Evolutionary conservation across 2,888 invertebrate species (phyloP).

Genomic region (Mayetiola destructor): DNA sequence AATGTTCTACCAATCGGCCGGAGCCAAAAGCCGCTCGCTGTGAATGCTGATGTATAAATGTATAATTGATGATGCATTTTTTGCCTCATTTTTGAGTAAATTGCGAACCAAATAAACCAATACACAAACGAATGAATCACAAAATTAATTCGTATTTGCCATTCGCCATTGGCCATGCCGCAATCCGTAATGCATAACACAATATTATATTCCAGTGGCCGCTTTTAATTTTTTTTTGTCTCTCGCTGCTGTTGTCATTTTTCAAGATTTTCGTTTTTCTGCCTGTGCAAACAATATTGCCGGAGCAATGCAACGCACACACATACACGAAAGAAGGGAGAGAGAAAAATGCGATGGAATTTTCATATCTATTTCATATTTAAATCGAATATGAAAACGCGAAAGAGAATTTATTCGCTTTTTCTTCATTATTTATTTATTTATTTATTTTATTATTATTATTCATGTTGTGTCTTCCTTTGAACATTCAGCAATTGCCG

Average conservation of each 20-base stretch:
- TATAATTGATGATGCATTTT: slow-evolving; percentile 13
- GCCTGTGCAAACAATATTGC: too few relatives aligned
- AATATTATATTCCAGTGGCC: too few relatives aligned
- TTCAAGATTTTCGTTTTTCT: not conserved
- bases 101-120: slow-evolving; percentile 5
- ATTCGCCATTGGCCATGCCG: too few relatives aligned
- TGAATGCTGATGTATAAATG: too few relatives aligned
- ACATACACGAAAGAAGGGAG: not conserved
- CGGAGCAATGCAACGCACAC: slow-evolving; percentile 9
- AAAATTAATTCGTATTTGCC: not conserved
- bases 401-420: not conserved
- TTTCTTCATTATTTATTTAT: not conserved
- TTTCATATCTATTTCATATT: slow-evolving; percentile 11
- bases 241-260: not conserved
- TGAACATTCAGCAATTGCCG: not conserved
- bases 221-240: not conserved
- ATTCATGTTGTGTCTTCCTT: not conserved
- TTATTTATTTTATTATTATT: not conserved
- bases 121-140: slow-evolving; percentile 6
- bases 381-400: slow-evolving; percentile 4
- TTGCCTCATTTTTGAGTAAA: slow-evolving; percentile 1
- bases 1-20: too few relatives aligned
- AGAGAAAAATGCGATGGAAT: not conserved
- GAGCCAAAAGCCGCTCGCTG: too few relatives aligned
- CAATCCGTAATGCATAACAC: too few relatives aligned